A percentile compares a stretch with the other conserved stretches of the same genome.
Evolutionary conservation across 2,113 vertebrate genomes (phyloP).

Genomic region (Electrona antarctica): DNA sequence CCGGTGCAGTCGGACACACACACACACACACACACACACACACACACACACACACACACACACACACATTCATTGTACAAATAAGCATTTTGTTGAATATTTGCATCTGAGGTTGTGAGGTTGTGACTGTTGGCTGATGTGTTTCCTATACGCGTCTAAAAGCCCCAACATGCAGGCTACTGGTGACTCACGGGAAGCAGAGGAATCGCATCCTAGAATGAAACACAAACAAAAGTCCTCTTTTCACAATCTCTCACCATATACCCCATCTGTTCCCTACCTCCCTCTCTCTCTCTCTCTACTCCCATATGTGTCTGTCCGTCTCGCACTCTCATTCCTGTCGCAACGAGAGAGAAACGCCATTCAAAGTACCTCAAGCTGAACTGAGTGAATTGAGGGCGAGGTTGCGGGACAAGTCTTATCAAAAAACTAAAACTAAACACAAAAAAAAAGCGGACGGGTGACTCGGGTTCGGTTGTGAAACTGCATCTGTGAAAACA

Average conservation of each 20-base stretch:
- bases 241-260: slow-evolving; percentile 51
- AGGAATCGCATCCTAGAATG: slow-evolving; percentile 38
- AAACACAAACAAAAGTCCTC: slow-evolving; percentile 39
- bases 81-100: too few species aligned
- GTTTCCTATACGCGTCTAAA: too few species aligned
- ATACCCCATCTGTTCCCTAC: slow-evolving; percentile 32
- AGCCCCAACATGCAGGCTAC: too few species aligned
- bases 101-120: too few species aligned
- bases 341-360: slow-evolving; percentile 61
- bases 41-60: too few species aligned
- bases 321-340: slow-evolving; percentile 49
- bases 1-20: too few species aligned
- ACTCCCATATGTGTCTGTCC: slow-evolving; percentile 23
- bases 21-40: too few species aligned
- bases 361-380: slow-evolving; percentile 55
- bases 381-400: slow-evolving; percentile 60
- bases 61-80: too few species aligned
- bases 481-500: slow-evolving; percentile 50
- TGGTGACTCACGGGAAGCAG: slow-evolving; percentile 47
- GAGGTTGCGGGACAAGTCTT: slow-evolving; percentile 54
- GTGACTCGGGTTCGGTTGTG: slow-evolving; percentile 52
- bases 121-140: too few species aligned
- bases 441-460: too few species aligned
- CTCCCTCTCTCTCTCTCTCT: slow-evolving; percentile 27
- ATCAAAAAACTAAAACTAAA: slow-evolving; percentile 17